Base-by-base conservation (phyloP, 2,888 invertebrate genomes). In the Catocala nupta region DNA sequence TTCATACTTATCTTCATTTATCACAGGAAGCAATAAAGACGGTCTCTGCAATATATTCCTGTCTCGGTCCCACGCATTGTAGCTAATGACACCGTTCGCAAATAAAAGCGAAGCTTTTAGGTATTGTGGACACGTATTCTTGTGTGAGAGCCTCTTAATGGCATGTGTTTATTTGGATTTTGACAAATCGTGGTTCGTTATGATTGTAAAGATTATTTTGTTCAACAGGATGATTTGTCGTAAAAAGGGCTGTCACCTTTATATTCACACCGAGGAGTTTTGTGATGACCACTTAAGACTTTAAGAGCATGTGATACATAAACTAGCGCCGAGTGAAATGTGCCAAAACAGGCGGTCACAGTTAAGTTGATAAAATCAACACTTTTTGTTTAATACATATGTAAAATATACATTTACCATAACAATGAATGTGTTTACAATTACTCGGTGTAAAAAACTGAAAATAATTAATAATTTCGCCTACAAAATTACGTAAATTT, bases 21-120 rank as follows among this genome's bases (percentile, higher is more conserved):
- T 90, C 90, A 89, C 82, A 60, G 73, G 72, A 75, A 77, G 87
- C 87, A 90, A 89, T 90, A 90, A 89, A 85, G 85, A 83, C 73
- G 77, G 78, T 73, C 79, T 73, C 77, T 73, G 78, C 78, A 73
- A 86, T 90, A 89, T 85, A 86, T 88, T 82, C 79, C 76, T 77
- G 86, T 86, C 86, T 79, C 71, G 71, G 70, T 78, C 77, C 78
- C 79, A 77, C 81, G 81, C 84, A 83, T 83, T 83, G 83, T 82
- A 78, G 83, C 81, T 89, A 89, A 89, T 88, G 87, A 88, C 82
- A 86, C 83, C 73, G 81, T 85, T 81, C 78, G 74, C 81, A 84
- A 87, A 86, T 88, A 87, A 87, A 84, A 83, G 81, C 78, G 76
- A 78, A 71, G 77, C 78, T 81, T 83, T 84, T 78, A 81, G 73